Evolutionary conservation across 1,140 invertebrate species (phyloP), one percentile per base, ranked within the genome.

Genomic region (Sycophaga agraensis): DNA sequence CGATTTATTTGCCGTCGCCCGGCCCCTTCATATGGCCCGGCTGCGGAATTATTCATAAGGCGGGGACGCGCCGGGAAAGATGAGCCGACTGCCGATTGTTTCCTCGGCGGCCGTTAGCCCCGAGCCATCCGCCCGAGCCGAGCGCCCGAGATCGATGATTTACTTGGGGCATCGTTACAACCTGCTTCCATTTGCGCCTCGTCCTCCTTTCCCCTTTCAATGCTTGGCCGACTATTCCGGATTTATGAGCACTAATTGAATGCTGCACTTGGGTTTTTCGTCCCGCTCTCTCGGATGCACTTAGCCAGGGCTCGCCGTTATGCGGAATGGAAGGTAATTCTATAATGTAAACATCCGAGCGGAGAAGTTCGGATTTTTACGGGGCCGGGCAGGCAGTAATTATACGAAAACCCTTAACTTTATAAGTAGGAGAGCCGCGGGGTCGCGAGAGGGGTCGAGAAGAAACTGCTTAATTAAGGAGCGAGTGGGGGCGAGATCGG

Each of bases 1-100:
- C 51, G 63, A 63, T 63, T 66, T 51, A 11, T n/a, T 45, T 45
- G 21, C 16, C 14, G 21, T 7, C 21, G 40, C 4, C 9, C 3
- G 1, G 11, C 24, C 8, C 9, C 2, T 24, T 45, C 24, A 45
- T 24, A 3, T 24, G 21, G 8, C 19, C 7, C n/a, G n/a, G n/a
- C n/a, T n/a, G n/a, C 19, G 2, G 42, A 2, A 12, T 2, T 45
- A 22, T 45, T 24, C 24, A 3, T 12, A 22, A 22, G 24, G 21
- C 14, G 4, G 14, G 21, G 24, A 22, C 11, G 12, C 11, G 24
- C 14, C 12, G 11, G 21, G 9, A 45, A 42, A 45, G 24, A 24
- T 45, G 42, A 45, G 11, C 28, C 43, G 28, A 51, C 22, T 22
- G 34, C 3, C 34, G 34, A 51, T 39, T 51, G 49, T 21, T 51